Percentiles rank a stretch among this genome's conserved stretches.
Evolutionary conservation across 2,113 vertebrate species (phyloP).

Genomic region (Pluvianellus socialis): DNA sequence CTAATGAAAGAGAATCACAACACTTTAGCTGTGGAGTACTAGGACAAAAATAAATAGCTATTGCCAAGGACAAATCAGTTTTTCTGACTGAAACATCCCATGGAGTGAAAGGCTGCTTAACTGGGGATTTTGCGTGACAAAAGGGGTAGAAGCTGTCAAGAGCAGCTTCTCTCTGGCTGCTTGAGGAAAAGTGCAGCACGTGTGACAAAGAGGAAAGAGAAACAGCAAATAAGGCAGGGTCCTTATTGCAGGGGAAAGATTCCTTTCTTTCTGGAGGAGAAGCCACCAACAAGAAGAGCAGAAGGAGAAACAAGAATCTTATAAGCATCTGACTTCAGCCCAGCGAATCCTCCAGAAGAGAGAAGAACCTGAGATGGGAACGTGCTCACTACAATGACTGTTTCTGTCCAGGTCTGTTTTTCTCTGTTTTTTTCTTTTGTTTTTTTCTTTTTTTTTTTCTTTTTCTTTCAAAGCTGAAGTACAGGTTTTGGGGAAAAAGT

Average conservation of each 20-base stretch:
- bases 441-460: no score
- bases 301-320: not conserved
- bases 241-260: not conserved
- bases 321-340: not conserved
- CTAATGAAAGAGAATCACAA: not conserved
- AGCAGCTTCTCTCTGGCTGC: not conserved
- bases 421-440: no score
- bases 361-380: not conserved
- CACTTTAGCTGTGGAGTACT: not conserved
- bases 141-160: not conserved
- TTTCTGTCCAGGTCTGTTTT: not conserved
- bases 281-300: not conserved
- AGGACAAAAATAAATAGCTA: not conserved
- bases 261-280: not conserved
- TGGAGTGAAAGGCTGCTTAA: not conserved
- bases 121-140: not conserved
- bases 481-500: not conserved
- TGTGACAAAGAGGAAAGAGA: not conserved
- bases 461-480: not conserved
- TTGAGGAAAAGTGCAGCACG: not conserved
- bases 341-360: not conserved
- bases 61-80: not conserved
- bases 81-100: rapidly evolving
- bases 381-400: rapidly evolving
- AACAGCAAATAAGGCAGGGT: not conserved